Percentiles rank a stretch among this genome's conserved stretches.
Conservation (phyloP, 2,888 invertebrate genomes). For the Eristalis intricaria region DNA sequence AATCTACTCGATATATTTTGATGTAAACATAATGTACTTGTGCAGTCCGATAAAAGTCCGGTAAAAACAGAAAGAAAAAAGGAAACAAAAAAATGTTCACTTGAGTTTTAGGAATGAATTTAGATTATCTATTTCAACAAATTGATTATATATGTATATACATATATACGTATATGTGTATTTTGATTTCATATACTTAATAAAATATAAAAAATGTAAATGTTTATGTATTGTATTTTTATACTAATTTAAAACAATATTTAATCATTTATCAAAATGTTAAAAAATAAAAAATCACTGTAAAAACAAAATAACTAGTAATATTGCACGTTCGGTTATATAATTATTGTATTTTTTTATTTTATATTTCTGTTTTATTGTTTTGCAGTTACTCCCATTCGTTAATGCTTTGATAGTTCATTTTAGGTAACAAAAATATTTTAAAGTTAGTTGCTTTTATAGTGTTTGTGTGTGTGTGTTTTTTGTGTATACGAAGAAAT, state of each 20-base stretch:
- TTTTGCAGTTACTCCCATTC: constrained; percentile 62
- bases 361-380: constrained; percentile 45
- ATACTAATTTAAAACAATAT: constrained; percentile 49
- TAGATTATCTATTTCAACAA: constrained; percentile 63
- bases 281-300: constrained; percentile 67
- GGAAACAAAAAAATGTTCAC: constrained; percentile 31
- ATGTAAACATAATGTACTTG: constrained; percentile 64
- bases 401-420: constrained; percentile 56
- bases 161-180: constrained; percentile 55
- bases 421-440: constrained; percentile 57
- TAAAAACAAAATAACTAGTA: constrained; percentile 80
- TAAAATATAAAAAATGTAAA: constrained; percentile 50
- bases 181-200: constrained; percentile 49
- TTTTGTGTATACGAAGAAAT: constrained; percentile 66
- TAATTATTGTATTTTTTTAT: constrained; percentile 71
- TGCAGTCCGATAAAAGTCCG: constrained; percentile 18
- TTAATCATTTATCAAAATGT: constrained; percentile 47
- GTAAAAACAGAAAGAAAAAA: constrained; percentile 9
- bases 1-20: constrained; percentile 57
- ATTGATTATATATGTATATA: constrained; percentile 63
- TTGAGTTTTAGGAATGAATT: constrained; percentile 65
- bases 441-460: constrained; percentile 50
- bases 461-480: constrained; percentile 55
- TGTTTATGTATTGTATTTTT: constrained; percentile 43
- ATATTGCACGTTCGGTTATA: constrained; percentile 82